phyloP scores from a whole-genome alignment of 2,113 vertebrate species.

The Empidonax traillii region DNA sequence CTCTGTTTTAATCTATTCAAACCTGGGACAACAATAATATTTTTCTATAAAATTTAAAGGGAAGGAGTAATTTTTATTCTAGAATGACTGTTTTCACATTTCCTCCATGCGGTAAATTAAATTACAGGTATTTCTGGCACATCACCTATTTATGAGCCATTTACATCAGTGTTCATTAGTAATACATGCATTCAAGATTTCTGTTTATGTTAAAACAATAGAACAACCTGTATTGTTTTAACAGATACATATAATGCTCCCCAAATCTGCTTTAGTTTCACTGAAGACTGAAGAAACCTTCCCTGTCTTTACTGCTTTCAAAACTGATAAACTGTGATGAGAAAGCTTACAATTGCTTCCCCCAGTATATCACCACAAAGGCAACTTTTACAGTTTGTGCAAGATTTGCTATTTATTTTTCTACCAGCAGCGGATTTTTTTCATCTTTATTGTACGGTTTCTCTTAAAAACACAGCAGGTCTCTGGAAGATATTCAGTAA shows the following conservation, averaged over 20 bases:
- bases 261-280: neutral
- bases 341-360: neutral
- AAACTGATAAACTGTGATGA: neutral
- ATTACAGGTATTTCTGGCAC: neutral
- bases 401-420: neutral
- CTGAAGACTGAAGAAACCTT: neutral
- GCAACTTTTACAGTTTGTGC: neutral
- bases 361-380: neutral
- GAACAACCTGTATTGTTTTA: neutral
- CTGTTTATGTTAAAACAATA: neutral
- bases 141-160: neutral
- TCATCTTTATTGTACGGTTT: neutral
- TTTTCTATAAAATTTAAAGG: neutral
- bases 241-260: neutral
- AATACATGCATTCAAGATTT: neutral
- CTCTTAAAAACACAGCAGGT: neutral
- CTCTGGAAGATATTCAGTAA: neutral
- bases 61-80: neutral
- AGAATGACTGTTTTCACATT: neutral
- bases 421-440: neutral
- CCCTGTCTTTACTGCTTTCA: neutral
- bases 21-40: neutral
- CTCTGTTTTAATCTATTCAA: neutral
- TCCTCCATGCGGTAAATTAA: neutral
- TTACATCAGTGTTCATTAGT: neutral